Evolutionary conservation across 2,888 invertebrate species (phyloP).

Genomic region (Tortrix viridana): DNA sequence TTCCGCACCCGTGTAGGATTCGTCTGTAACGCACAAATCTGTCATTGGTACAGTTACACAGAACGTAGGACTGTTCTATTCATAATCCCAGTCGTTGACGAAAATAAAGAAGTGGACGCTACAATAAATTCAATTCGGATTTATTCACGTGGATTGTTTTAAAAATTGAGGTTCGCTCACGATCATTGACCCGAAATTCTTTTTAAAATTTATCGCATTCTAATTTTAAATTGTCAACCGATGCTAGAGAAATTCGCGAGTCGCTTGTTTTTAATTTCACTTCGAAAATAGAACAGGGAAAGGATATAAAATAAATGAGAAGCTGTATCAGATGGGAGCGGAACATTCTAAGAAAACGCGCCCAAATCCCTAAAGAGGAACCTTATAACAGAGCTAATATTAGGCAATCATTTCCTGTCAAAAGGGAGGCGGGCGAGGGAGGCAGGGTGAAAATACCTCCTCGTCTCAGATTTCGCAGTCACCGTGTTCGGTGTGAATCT

Average conservation of each 20-base stretch:
- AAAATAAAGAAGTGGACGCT: constrained; percentile 75
- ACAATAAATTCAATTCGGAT: constrained; percentile 73
- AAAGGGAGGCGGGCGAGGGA: constrained; percentile 69
- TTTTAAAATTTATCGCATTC: constrained; percentile 61
- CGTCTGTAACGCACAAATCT: constrained; percentile 79
- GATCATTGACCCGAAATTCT: constrained; percentile 67
- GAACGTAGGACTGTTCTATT: constrained; percentile 61
- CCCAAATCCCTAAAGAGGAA: constrained; percentile 74
- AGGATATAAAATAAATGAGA: constrained; percentile 36
- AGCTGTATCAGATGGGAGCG: constrained; percentile 34
- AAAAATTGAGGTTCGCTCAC: constrained; percentile 62
- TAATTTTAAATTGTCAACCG: constrained; percentile 56
- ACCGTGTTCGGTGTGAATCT: constrained; percentile 77
- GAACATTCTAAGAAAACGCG: constrained; percentile 58
- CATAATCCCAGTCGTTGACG: constrained; percentile 69
- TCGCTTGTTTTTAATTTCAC: constrained; percentile 25
- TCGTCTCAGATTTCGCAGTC: constrained; percentile 78
- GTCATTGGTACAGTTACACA: constrained; percentile 65
- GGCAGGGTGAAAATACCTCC: constrained; percentile 68
- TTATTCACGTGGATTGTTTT: constrained; percentile 64
- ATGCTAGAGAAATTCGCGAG: constrained; percentile 25
- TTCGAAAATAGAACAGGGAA: constrained; percentile 18
- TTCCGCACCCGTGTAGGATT: constrained; percentile 54
- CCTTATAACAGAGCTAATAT: constrained; percentile 83
- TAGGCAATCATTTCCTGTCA: constrained; percentile 84